Percentiles rank a stretch among this genome's conserved stretches.
These are phyloP conservation scores for Drosophila azteca DNA, from an alignment of 1,140 invertebrate genomes.

Conservation along the genomic window DNA sequence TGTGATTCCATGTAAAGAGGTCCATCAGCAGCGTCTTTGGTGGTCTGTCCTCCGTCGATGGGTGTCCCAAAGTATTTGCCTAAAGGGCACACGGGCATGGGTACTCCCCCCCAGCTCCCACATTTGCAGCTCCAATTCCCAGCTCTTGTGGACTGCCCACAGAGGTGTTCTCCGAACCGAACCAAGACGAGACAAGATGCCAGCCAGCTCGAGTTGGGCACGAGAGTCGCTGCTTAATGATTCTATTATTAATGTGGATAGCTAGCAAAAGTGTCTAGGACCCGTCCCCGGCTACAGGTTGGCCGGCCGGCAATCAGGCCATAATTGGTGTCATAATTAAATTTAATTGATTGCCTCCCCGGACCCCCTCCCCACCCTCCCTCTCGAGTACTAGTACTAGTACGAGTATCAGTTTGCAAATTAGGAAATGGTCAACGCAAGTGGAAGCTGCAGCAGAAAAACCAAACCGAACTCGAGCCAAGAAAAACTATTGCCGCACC, in stretches of 20 bases:
- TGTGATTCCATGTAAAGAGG: conserved; percentile 52
- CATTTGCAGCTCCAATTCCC: conserved; percentile 7
- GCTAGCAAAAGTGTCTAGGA: conserved; percentile 32
- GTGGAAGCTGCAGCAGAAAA: conserved; percentile 17
- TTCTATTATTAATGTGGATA: conserved; percentile 68
- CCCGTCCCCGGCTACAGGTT: conserved; percentile 10
- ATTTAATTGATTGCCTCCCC: conserved; percentile 74
- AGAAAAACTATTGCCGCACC: conserved; percentile 26
- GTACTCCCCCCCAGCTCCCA: too few relatives aligned
- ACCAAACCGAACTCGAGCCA: conserved; percentile 10
- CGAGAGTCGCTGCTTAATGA: conserved; percentile 56
- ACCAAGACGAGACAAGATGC: conserved; percentile 12
- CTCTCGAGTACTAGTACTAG: not conserved
- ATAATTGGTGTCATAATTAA: conserved; percentile 82
- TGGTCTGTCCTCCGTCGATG: conserved; percentile 33
- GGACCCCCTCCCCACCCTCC: not conserved
- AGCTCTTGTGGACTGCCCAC: conserved; percentile 19
- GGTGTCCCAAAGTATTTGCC: conserved; percentile 65
- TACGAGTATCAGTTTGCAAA: conserved; percentile 60
- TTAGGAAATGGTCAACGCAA: conserved; percentile 55
- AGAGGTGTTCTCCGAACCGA: conserved; percentile 61
- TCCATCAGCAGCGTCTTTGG: conserved; percentile 2
- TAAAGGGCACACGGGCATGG: conserved; percentile 22
- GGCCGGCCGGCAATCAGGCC: conserved; percentile 69
- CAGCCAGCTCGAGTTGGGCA: conserved; percentile 20